These are phyloP conservation scores for Eonycteris spelaea DNA, from an alignment of 2,113 vertebrate genomes.

Conservation along the genomic window DNA sequence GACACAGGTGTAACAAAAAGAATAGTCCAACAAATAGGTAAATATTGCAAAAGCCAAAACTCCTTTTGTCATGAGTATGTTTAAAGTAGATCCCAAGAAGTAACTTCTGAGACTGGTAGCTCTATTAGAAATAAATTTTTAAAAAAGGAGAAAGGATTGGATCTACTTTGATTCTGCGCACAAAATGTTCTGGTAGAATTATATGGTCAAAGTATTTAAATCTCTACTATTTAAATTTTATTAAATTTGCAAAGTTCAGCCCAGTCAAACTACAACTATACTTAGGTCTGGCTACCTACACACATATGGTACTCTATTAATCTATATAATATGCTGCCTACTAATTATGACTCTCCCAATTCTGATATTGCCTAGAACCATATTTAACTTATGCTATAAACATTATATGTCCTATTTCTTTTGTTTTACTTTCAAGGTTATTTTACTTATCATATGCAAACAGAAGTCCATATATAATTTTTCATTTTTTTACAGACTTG, in stretches of 20 bases:
- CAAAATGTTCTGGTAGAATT: not conserved
- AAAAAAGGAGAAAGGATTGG: not conserved
- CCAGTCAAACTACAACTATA: not conserved
- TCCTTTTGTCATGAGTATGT: not conserved
- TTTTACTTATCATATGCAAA: not conserved
- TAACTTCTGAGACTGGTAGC: not conserved
- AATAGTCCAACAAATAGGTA: not conserved
- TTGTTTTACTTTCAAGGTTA: conserved; percentile 32
- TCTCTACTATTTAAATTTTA: not conserved
- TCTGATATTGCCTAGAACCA: not conserved
- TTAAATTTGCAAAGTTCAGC: not conserved
- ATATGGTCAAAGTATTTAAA: not conserved
- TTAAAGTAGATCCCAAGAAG: not conserved
- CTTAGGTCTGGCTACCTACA: not conserved
- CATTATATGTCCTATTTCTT: not conserved
- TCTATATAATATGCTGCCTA: not conserved
- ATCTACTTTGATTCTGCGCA: not conserved
- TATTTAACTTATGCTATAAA: not conserved
- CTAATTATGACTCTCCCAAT: not conserved
- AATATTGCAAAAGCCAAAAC: not conserved
- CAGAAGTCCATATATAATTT: not conserved
- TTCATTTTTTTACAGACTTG: conserved; percentile 14
- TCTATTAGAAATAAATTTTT: conserved; percentile 14
- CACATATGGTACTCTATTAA: not conserved
- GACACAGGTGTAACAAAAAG: not conserved